A percentile compares a stretch with the other conserved stretches of the same genome.
Conservation (phyloP, 2,797 vertebrate genomes). For the Rhynchonycteris naso region DNA sequence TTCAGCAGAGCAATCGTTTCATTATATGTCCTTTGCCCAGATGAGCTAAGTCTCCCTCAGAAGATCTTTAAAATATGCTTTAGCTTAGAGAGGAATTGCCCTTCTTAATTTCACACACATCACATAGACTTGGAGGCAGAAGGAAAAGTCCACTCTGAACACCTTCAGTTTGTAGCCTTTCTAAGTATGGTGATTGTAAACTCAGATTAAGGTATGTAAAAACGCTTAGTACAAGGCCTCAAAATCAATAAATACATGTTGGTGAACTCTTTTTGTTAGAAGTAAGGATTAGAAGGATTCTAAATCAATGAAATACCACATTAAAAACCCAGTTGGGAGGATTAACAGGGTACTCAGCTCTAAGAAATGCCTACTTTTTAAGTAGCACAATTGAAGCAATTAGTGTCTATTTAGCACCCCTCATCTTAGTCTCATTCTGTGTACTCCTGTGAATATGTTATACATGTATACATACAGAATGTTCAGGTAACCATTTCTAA, state of each 20-base stretch:
- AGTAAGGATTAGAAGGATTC: constrained; percentile 1
- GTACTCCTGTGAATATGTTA: background rate
- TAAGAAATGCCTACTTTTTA: background rate
- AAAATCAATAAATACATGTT: background rate
- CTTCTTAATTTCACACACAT: background rate
- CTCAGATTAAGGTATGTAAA: background rate
- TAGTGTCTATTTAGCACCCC: background rate
- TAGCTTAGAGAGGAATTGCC: background rate
- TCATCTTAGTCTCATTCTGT: background rate
- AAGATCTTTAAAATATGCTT: constrained; percentile 11
- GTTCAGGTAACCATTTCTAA: background rate
- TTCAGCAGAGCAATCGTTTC: background rate
- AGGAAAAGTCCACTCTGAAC: background rate
- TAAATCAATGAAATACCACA: background rate
- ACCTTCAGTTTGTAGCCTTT: background rate
- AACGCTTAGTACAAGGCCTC: background rate
- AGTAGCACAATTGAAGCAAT: background rate
- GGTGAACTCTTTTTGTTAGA: constrained; percentile 8
- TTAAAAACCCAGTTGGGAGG: background rate
- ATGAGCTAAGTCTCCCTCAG: background rate
- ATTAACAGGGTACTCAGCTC: background rate
- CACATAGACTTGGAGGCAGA: background rate
- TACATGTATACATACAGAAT: background rate
- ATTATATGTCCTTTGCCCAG: background rate
- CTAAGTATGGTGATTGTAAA: background rate